These are phyloP conservation scores for Romanogobio albipinnatus DNA, from an alignment of 2,113 vertebrate species.

Conservation along the genomic window DNA sequence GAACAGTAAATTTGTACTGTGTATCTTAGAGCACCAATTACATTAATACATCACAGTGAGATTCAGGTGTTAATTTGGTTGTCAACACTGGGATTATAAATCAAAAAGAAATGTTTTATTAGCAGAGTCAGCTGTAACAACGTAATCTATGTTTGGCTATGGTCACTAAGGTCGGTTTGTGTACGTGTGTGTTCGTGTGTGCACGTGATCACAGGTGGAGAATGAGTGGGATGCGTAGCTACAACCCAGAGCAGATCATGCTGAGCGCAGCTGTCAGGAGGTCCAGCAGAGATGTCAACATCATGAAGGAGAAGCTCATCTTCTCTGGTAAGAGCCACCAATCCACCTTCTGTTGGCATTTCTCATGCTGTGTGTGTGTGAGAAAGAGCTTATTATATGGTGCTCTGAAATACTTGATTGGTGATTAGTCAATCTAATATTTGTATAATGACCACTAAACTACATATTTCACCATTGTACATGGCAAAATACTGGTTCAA, in stretches of 20 bases:
- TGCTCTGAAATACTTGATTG: not conserved
- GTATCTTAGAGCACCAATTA: not conserved
- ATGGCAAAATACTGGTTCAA: not conserved
- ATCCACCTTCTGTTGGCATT: not conserved
- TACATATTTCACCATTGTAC: not conserved
- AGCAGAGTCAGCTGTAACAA: not conserved
- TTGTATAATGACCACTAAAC: not conserved
- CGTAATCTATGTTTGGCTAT: not conserved
- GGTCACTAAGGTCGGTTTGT: not conserved
- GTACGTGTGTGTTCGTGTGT: conserved; percentile 39
- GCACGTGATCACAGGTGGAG: conserved; percentile 83
- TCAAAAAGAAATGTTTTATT: not conserved
- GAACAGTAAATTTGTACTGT: not conserved
- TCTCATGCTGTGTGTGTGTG: not conserved
- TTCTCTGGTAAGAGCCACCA: conserved; percentile 84
- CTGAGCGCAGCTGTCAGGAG: conserved; percentile 88
- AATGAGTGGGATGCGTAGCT: conserved; percentile 88
- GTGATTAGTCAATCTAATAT: not conserved
- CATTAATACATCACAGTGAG: not conserved
- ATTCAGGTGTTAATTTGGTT: not conserved
- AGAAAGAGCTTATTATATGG: not conserved
- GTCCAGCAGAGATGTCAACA: conserved; percentile 90
- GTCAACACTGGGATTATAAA: not conserved
- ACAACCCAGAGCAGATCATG: conserved; percentile 99
- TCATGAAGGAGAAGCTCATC: conserved; percentile 99